phyloP scores from a whole-genome alignment of 2,888 invertebrate genomes.

The Ferrisia virgata region DNA sequence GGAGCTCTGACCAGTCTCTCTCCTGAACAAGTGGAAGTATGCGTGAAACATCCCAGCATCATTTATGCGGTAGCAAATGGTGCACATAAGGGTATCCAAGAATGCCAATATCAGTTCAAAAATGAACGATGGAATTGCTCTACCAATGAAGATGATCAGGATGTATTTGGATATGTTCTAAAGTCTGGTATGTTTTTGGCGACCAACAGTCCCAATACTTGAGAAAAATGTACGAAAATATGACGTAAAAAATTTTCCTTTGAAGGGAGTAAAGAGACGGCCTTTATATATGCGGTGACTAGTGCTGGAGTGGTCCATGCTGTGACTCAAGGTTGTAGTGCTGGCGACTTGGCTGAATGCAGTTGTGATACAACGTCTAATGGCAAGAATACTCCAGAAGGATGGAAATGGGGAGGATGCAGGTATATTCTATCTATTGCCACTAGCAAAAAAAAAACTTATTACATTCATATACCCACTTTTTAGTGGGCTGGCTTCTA shows the following conservation, averaged over 20 bases:
- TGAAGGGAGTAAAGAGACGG: constrained; percentile 82
- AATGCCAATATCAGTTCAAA: constrained; percentile 84
- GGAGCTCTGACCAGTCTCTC: constrained; percentile 53
- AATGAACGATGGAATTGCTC: constrained; percentile 88
- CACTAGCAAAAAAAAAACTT: too few species aligned
- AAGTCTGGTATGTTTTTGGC: constrained; percentile 54
- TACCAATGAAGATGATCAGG: constrained; percentile 60
- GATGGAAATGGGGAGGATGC: constrained; percentile 91
- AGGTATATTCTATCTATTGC: too few species aligned
- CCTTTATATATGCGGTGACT: constrained; percentile 83
- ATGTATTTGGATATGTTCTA: constrained; percentile 57
- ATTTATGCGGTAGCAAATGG: constrained; percentile 81
- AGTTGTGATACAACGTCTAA: constrained; percentile 67
- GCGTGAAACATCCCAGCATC: constrained; percentile 76
- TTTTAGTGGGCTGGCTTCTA: neutral
- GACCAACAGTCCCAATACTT: too few species aligned
- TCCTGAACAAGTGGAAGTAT: constrained; percentile 63
- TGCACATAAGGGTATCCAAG: constrained; percentile 74
- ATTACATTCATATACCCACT: neutral
- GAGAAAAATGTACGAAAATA: too few species aligned
- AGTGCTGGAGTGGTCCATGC: constrained; percentile 84
- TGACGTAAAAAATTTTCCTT: constrained; percentile 49
- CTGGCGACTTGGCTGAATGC: constrained; percentile 76
- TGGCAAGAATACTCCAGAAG: constrained; percentile 55
- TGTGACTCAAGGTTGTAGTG: constrained; percentile 84